Evolutionary conservation across 2,888 invertebrate species (phyloP), one percentile per base, ranked within the genome.

Genomic region (Allygus modestus): DNA sequence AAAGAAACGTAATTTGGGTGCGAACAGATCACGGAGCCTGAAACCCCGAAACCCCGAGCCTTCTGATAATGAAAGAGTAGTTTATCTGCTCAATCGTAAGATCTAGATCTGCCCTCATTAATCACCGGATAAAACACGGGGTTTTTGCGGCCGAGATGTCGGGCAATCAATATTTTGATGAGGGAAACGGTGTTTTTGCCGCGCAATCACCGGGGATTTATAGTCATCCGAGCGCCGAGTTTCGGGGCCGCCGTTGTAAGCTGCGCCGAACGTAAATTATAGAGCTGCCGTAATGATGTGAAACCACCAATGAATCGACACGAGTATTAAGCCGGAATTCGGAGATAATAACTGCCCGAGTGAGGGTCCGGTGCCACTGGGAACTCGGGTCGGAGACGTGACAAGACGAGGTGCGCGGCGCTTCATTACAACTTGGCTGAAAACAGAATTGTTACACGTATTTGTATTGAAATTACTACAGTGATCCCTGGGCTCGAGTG

Each of bases 211-310:
- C 11, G 11, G 37, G 69, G 41, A 41, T 65, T 65, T 71, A 71
- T 71, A 41, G 71, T 23, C 69, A 28, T 46, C 46, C 46, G 46
- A 12, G n/a, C n/a, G n/a, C n/a, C n/a, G n/a, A 12, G 46, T 46
- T 46, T 46, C 46, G 46, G 54, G 54, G 23, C 54, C 54, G 58
- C 5, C n/a, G 65, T 65, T 58, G 51, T 51, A 51, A 4, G 54
- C 54, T 5, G n/a, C 41, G 71, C 46, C 46, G 77, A 46, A 31
- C 46, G 15, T 46, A 77, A 77, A 77, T 77, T 77, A 77, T 46
- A 77, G 77, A 77, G 77, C 51, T 23, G 20, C n/a, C 26, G 28
- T 77, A 77, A 77, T 77, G 77, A 77, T 37, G 77, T 46, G 77
- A 46, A 46, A 51, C 77, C 51, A 15, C 26, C 73, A 73, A 73